A percentile compares a stretch with the other conserved stretches of the same genome.
Evolutionary conservation across 2,888 invertebrate species (phyloP).

Genomic region (Eilema caniola): DNA sequence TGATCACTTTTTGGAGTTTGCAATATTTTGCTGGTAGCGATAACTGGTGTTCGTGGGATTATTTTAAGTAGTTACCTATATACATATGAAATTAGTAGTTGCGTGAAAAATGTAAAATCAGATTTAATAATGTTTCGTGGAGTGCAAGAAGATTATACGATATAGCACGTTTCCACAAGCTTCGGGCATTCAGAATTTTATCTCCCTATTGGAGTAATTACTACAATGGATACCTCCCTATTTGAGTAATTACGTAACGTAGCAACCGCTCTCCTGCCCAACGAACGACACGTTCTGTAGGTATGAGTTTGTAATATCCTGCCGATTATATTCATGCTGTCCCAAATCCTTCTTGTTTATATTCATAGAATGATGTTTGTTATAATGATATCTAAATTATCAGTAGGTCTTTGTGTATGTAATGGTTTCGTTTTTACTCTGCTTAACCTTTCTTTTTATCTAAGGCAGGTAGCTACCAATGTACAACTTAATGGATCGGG

Average conservation of each 20-base stretch:
- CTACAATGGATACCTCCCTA: too few species aligned
- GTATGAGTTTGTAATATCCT: not conserved
- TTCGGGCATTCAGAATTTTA: not conserved
- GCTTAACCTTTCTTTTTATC: too few species aligned
- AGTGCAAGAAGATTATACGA: not conserved
- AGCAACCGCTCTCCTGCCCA: not conserved
- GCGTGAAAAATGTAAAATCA: not conserved
- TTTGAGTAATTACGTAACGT: not conserved
- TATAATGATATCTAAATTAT: too few species aligned
- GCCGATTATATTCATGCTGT: too few species aligned
- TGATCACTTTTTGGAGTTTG: not conserved
- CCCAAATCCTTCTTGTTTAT: not conserved
- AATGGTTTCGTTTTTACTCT: too few species aligned
- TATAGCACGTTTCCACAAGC: not conserved
- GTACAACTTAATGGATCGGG: too few species aligned
- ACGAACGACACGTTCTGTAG: not conserved
- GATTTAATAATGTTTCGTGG: not conserved
- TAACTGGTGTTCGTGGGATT: not conserved
- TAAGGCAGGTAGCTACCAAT: too few species aligned
- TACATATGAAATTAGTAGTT: not conserved
- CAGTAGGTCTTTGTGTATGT: not conserved
- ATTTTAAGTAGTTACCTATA: not conserved
- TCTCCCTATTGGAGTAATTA: too few species aligned
- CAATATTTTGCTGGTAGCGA: not conserved
- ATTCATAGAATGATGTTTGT: too few species aligned